Conservation (phyloP, 2,113 vertebrate species). For the Notechis scutatus region DNA sequence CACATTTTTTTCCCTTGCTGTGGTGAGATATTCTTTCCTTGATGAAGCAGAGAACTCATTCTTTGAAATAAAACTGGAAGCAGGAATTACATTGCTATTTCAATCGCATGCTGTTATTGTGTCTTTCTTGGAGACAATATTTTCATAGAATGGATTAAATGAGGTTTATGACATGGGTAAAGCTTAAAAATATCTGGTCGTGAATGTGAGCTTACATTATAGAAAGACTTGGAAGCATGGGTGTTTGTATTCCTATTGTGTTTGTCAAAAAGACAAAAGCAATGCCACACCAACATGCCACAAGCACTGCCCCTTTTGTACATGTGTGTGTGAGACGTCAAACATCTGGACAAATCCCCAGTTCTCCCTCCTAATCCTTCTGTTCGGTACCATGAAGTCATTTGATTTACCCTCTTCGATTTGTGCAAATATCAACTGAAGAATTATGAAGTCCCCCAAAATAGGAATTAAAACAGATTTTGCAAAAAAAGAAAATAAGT, state of each 20-base stretch:
- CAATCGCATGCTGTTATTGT: neutral
- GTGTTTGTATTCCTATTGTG: neutral
- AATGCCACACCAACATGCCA: neutral
- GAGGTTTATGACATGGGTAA: conserved; percentile 6
- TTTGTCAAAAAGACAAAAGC: neutral
- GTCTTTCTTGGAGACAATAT: conserved; percentile 24
- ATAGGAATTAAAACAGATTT: conserved; percentile 16
- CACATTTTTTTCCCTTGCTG: conserved; percentile 46
- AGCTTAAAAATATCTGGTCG: neutral
- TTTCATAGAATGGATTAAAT: conserved; percentile 36
- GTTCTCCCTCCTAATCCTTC: neutral
- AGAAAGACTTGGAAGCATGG: neutral
- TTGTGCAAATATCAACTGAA: neutral
- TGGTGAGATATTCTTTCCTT: conserved; percentile 44
- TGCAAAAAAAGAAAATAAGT: conserved; percentile 36
- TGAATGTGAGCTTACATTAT: neutral
- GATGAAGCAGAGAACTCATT: conserved; percentile 35
- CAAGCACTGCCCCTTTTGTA: neutral
- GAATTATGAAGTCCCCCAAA: neutral
- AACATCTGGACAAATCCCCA: neutral
- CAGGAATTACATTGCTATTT: conserved; percentile 22
- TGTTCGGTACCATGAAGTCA: neutral
- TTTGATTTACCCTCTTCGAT: neutral
- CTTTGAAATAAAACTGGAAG: conserved; percentile 36
- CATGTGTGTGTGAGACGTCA: neutral